Evolutionary conservation across 2,888 invertebrate species (phyloP).

Genomic region (Philonicus albiceps): DNA sequence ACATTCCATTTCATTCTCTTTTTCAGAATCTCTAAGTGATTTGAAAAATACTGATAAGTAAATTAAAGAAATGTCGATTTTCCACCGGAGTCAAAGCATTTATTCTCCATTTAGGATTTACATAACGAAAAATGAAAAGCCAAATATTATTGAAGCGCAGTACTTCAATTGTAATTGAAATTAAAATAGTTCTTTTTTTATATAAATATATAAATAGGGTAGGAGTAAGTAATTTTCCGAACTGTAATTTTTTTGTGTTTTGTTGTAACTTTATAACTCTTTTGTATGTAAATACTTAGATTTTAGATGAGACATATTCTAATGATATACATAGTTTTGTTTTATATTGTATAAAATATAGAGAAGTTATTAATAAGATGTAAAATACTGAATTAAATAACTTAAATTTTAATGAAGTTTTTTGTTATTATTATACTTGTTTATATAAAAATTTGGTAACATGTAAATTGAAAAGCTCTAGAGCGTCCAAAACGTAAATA

Average conservation of each 20-base stretch:
- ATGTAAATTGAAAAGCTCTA: background rate
- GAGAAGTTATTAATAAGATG: background rate
- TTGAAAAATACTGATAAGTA: background rate
- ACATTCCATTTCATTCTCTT: background rate
- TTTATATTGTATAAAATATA: background rate
- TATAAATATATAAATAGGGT: background rate
- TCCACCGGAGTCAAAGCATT: background rate
- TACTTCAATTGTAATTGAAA: slow-evolving; percentile 17
- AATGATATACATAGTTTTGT: background rate
- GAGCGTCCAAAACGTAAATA: too few relatives aligned
- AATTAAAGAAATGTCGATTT: background rate
- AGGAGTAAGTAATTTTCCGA: background rate
- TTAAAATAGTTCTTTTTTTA: background rate
- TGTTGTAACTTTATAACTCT: background rate
- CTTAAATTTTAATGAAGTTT: background rate
- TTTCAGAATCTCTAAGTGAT: slow-evolving; percentile 38
- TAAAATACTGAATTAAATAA: background rate
- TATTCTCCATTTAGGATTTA: background rate
- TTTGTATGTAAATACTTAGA: background rate
- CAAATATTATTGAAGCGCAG: slow-evolving; percentile 18
- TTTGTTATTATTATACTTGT: too few relatives aligned
- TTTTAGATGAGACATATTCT: background rate
- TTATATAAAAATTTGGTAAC: too few relatives aligned
- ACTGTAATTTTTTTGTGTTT: background rate
- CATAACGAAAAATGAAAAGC: background rate